Evolutionary conservation across 2,888 invertebrate species (phyloP).

Genomic region (Tachina grossa): DNA sequence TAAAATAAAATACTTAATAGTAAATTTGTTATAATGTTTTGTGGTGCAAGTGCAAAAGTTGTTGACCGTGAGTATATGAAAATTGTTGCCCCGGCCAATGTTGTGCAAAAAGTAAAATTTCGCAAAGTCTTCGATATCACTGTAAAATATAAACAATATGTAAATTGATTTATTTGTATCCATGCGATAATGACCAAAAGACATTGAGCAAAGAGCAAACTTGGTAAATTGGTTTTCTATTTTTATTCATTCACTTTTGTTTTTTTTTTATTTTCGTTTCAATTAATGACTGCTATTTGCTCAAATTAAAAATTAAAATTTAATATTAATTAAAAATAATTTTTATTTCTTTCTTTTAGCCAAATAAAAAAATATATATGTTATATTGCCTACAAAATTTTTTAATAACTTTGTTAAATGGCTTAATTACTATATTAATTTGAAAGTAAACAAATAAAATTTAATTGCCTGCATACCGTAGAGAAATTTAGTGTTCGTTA

Average conservation of each 20-base stretch:
- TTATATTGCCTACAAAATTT: background rate
- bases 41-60: slow-evolving; percentile 63
- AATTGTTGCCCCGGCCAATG: slow-evolving; percentile 46
- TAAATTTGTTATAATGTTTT: background rate
- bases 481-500: background rate
- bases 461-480: slow-evolving; percentile 2
- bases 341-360: background rate
- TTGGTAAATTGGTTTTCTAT: slow-evolving; percentile 1
- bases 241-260: background rate
- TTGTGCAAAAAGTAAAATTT: slow-evolving; percentile 27
- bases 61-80: slow-evolving; percentile 50
- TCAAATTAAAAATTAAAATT: slow-evolving; percentile 25
- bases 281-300: slow-evolving; percentile 21
- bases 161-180: slow-evolving; percentile 7
- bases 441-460: slow-evolving; percentile 41
- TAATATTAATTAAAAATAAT: slow-evolving; percentile 26
- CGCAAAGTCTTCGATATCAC: background rate
- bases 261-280: slow-evolving; percentile 6
- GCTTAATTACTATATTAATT: slow-evolving; percentile 40
- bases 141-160: background rate
- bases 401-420: slow-evolving; percentile 46
- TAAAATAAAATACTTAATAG: background rate
- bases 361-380: background rate
- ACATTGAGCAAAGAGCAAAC: slow-evolving; percentile 27
- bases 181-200: slow-evolving; percentile 11